Evolutionary conservation across 2,113 vertebrate genomes (phyloP).

Genomic region (Megaceryle torquata): DNA sequence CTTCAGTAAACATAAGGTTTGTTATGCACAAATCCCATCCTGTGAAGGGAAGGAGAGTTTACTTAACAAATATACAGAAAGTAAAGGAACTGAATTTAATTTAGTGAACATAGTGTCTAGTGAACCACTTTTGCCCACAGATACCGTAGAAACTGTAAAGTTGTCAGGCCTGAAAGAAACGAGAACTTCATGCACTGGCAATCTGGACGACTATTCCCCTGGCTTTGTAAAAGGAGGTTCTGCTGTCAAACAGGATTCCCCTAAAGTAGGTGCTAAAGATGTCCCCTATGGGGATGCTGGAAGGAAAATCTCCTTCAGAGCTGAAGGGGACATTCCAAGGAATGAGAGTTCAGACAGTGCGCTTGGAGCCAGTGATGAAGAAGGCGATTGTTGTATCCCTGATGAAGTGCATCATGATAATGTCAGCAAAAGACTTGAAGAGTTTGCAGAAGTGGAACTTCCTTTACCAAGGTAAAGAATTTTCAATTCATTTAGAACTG

Average conservation of each 20-base stretch:
- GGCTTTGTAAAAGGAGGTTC: not conserved
- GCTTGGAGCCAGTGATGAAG: conserved; percentile 84
- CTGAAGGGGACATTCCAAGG: conserved; percentile 76
- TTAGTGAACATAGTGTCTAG: not conserved
- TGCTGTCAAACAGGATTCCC: conserved; percentile 14
- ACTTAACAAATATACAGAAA: not conserved
- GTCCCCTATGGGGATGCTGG: conserved; percentile 69
- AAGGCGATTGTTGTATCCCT: conserved; percentile 51
- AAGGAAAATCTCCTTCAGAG: conserved; percentile 59
- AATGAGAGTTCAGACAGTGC: conserved; percentile 85
- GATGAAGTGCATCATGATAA: not conserved
- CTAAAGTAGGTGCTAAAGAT: conserved; percentile 20
- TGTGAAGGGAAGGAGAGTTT: not conserved
- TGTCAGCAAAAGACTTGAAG: conserved; percentile 24
- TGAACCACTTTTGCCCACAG: not conserved
- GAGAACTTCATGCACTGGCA: not conserved
- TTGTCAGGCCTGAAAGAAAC: not conserved
- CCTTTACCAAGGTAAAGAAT: conserved; percentile 80
- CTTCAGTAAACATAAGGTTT: not conserved
- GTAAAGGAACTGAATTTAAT: conserved; percentile 1
- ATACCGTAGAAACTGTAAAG: not conserved
- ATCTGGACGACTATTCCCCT: not conserved
- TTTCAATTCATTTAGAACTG: not conserved
- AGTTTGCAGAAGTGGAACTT: conserved; percentile 77
- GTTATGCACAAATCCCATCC: not conserved